Base-by-base conservation (phyloP, 2,797 vertebrate species). In the Sternarchorhynchus goeldii region DNA sequence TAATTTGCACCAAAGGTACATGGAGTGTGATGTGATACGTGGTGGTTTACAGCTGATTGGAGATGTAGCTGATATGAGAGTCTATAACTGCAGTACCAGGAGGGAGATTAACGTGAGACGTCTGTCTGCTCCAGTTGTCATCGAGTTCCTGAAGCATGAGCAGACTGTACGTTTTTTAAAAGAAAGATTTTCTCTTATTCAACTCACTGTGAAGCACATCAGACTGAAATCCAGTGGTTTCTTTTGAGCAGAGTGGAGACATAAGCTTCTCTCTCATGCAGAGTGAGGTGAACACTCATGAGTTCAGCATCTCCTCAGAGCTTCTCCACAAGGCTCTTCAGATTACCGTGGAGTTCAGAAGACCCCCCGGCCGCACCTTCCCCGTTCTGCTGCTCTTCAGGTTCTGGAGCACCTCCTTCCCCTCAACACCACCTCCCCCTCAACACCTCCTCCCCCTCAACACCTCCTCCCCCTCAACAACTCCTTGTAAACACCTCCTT, bases 311-410 rank as follows among this genome's bases (percentile, higher is more conserved):
- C 67, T 92, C 86, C 72, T 85, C 90, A 36, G 82, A 89, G 64
- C 86, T 86, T 53, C 78, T 92, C 73, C 88, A 86, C 39, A 91
- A 88, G 68, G 88, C 89, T 29, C 66, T 96, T 41, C 92, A 90
- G 84, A 82, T 95, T 67, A 89, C 64, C 2, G 81, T 95, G 57
- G 67, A 64, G 7, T 94, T 95, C 83, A 87, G 10, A 0, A 84
- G 71, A 3, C 87, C 88, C 0, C 5, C 25, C 4, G 68, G 65
- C 29, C 90, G 81, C 20, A 63, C 86, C 0, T 95, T 95, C 88
- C 94, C 95, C 10, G 63, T 96, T 86, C 80, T 93, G 90, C 69
- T 96, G 70, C 90, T 96, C 55, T 88, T 95, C 75, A 94, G 95
- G 95, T 96, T 64, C 64, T 14, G 5, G 14, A 50, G 0, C 17